Base-by-base conservation (phyloP, 2,888 invertebrate genomes). In the Pachliopta kotzebuea region DNA sequence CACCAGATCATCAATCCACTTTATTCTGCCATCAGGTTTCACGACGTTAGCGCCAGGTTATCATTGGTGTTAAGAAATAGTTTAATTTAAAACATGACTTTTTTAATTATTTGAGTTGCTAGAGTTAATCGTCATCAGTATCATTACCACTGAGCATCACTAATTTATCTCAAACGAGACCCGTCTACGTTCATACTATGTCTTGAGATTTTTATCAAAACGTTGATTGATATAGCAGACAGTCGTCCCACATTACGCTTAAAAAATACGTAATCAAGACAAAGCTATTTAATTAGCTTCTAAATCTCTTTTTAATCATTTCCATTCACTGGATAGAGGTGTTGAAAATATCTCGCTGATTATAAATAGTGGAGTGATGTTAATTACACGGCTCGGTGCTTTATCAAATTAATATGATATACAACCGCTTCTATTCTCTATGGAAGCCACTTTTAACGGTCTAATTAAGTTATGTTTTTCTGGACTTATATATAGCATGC, bases 401-500 rank as follows among this genome's bases (percentile, higher is more conserved):
- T 42, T 53, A 20, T 57, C 45, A 20, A 60, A 65, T 65, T 65
- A 60, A 61, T 57, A 60, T 57, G 60, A 64, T 60, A 37, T 42
- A 60, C 56, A 45, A 54, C 37, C 56, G 63, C 55, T 24, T 37
- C 56, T 59, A 50, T 56, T 42, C 29, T 63, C 54, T 59, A 56
- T 64, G 52, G 56, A 52, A 60, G 56, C 23, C 21, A 49, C 60
- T 56, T 64, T 64, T 56, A 60, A 56, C 60, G 64, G 56, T 64
- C 64, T 60, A 52, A 60, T 64, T 60, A 56, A 56, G 52, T 20
- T 37, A 17, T 56, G 59, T 64, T 64, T 60, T 60, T 60, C 50
- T 60, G 56, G 56, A 8, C 37, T 57, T 57, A 56, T 64, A 42
- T 50, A 63, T 60, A 55, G 55, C 60, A 60, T 55, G 26, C 55